Percentiles rank a stretch among this genome's conserved stretches.
Evolutionary conservation across 2,888 invertebrate genomes (phyloP).

Genomic region (Drosophila setosimentum): DNA sequence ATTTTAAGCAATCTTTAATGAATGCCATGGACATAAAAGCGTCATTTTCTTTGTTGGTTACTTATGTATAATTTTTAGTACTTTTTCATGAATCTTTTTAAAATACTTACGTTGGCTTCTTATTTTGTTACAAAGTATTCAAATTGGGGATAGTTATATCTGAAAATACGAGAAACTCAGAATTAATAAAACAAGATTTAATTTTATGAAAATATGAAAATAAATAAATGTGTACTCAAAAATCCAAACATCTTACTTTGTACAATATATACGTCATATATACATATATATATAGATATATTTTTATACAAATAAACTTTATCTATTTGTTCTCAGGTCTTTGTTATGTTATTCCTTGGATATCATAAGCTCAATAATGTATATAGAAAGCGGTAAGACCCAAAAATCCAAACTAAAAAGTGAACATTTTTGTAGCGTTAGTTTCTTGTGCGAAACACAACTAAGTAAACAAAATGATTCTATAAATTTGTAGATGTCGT

Average conservation of each 20-base stretch:
- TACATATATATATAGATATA: neutral
- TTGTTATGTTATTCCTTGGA: neutral
- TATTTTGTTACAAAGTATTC: slow-evolving; percentile 31
- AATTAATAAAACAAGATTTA: neutral
- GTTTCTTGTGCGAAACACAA: neutral
- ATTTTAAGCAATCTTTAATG: neutral
- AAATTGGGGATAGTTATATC: slow-evolving; percentile 36
- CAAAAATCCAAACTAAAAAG: neutral
- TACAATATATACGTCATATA: too few species aligned
- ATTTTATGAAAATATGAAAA: neutral
- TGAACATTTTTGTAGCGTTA: neutral
- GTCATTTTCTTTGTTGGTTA: neutral
- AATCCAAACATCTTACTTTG: neutral
- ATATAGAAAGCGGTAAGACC: neutral
- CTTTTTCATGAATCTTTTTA: neutral
- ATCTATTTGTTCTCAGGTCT: neutral
- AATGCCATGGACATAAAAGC: neutral
- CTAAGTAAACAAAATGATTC: neutral
- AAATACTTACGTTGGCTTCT: slow-evolving; percentile 35
- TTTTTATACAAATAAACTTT: neutral
- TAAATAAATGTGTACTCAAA: neutral
- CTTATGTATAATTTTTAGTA: neutral
- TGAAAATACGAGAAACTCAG: slow-evolving; percentile 18
- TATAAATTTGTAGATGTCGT: neutral
- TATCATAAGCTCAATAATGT: neutral